phyloP scores from a whole-genome alignment of 2,797 vertebrate genomes.

The Dermochelys coriacea region DNA sequence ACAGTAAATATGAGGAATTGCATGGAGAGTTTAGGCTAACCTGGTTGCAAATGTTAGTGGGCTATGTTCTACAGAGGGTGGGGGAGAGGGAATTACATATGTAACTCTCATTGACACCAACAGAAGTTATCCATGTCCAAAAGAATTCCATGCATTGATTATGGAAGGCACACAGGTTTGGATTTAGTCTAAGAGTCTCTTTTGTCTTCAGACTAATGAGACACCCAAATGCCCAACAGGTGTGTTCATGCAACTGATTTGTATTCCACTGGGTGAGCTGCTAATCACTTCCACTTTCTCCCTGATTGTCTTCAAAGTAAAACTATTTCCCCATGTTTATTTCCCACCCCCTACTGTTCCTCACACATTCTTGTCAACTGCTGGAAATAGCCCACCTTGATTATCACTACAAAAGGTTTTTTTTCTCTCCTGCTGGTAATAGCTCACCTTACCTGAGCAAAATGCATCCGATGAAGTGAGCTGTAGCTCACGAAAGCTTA shows the following conservation, averaged over 20 bases:
- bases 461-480: no score
- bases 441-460: no score
- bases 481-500: no score
- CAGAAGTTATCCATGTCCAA: background rate
- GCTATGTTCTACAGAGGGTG: background rate
- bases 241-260: conserved; percentile 64
- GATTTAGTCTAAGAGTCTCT: background rate
- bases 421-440: no score
- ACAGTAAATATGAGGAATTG: no score
- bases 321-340: no score
- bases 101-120: background rate
- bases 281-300: background rate
- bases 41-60: background rate
- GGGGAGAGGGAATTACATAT: background rate
- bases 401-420: no score
- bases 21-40: no score
- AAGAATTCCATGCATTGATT: background rate
- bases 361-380: no score
- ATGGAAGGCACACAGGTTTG: background rate
- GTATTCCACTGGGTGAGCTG: conserved; percentile 24
- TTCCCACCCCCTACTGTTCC: no score
- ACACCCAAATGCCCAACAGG: background rate
- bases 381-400: no score
- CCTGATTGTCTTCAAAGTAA: no score
- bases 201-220: background rate